A percentile compares a stretch with the other conserved stretches of the same genome.
These are phyloP conservation scores for Scomber scombrus DNA, from an alignment of 2,113 vertebrate genomes.

Conservation along the genomic window DNA sequence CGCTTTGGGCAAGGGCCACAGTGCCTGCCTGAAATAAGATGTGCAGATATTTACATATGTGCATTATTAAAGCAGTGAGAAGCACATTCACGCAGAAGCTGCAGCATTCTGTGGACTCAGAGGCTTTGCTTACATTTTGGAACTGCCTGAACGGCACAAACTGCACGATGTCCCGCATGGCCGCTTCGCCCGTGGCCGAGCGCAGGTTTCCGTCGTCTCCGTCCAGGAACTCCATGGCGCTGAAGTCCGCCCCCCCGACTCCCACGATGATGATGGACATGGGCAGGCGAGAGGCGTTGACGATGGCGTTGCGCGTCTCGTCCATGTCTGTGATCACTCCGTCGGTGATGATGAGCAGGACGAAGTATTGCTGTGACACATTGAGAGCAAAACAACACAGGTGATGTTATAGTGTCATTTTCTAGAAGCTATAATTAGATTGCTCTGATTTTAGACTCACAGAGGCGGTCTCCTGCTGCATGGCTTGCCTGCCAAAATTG, in stretches of 20 bases:
- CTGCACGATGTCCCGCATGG: conserved; percentile 95
- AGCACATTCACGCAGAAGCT: background rate
- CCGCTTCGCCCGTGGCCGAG: conserved; percentile 86
- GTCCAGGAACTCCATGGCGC: conserved; percentile 96
- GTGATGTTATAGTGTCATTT: background rate
- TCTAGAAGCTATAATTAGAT: no score
- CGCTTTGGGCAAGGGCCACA: conserved; percentile 93
- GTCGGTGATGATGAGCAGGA: conserved; percentile 96
- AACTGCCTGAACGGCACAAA: conserved; percentile 97
- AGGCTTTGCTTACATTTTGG: conserved; percentile 87
- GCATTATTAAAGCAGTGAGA: background rate
- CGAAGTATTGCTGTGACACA: conserved; percentile 91
- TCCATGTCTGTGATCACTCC: conserved; percentile 98
- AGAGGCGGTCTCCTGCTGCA: conserved; percentile 90
- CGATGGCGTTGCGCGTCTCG: conserved; percentile 91
- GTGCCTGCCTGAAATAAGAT: conserved; percentile 83
- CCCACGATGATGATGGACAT: conserved; percentile 97
- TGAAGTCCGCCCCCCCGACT: conserved; percentile 93
- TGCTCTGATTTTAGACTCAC: conserved; percentile 83
- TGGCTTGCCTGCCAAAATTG: conserved; percentile 88
- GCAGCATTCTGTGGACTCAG: background rate
- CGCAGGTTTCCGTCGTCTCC: conserved; percentile 90
- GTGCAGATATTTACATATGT: conserved; percentile 61
- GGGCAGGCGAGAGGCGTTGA: conserved; percentile 92
- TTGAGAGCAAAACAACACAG: background rate